Base-by-base conservation (phyloP, 2,888 invertebrate genomes). In the Orthosia cruda region DNA sequence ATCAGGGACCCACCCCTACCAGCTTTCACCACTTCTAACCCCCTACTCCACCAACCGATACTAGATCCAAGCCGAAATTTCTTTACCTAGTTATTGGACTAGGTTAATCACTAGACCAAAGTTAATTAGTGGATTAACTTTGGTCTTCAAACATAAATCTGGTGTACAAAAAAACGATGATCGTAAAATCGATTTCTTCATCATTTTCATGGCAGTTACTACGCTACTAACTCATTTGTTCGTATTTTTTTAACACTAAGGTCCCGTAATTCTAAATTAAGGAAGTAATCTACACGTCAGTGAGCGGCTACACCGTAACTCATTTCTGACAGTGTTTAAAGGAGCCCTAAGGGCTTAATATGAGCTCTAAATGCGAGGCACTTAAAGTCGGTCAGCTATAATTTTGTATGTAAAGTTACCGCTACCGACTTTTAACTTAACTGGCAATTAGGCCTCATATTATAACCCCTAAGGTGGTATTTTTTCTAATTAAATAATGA, bases 341-440 rank as follows among this genome's bases (percentile, higher is more conserved):
- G 3, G 1, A 80, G 45, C 80, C 80, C 64, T 73, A 23, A 26
- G 59, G 77, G 77, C 54, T 61, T 61, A 64, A 69, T 47, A 80
- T 57, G 15, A 45, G 50, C 20, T 55, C 55, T 54, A 71, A 54
- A 73, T 58, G 59, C 40, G 45, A 47, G 58, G 54, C 69, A 64
- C 62, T 66, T 57, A 71, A 64, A 65, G 23, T 57, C 55, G 26
- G 50, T 74, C 67, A 74, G 57, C 65, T 77, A 57, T 77, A 77
- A 72, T 68, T 69, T 73, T 77, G 50, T 65, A 77, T 80, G 77
- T 61, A 64, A 83, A 69, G 52, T 73, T 81, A 68, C 54, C 50
- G 70, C 73, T 73, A 74, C 83, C 55, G 72, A 70, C 62, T 76
- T 80, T 68, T 15, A 65, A 71, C 70, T 61, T 73, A 54, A 80